Evolutionary conservation across 1,140 invertebrate species (phyloP).

Genomic region (Caenorhabditis latens): DNA sequence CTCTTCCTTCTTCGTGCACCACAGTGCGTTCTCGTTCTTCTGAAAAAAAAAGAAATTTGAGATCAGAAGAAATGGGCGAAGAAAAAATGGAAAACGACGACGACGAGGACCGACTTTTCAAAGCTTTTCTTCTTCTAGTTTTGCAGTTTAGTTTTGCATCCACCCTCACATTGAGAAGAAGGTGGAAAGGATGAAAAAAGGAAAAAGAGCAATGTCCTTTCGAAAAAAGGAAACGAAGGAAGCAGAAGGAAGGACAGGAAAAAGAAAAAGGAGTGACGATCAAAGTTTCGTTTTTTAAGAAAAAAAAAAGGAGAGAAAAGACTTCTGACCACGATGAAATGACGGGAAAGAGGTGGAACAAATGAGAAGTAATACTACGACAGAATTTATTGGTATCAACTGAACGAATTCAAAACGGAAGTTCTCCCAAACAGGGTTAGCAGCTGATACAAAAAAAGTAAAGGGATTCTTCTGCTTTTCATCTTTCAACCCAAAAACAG

Average conservation of each 20-base stretch:
- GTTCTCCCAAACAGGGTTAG: too few species aligned
- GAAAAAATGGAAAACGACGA: constrained; percentile 5
- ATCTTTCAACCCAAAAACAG: not conserved
- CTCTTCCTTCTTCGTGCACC: constrained; percentile 48
- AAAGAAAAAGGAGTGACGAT: constrained; percentile 19
- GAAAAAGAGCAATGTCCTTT: constrained; percentile 47
- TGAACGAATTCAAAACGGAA: too few species aligned
- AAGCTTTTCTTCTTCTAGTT: not conserved
- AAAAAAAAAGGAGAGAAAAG: not conserved
- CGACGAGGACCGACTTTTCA: not conserved
- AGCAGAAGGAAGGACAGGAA: not conserved
- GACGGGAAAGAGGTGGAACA: not conserved
- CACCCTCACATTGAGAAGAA: constrained; percentile 44
- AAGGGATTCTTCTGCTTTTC: not conserved
- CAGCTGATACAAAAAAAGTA: too few species aligned
- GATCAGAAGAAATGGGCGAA: constrained; percentile 22
- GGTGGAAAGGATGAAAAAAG: not conserved
- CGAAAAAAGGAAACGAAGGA: not conserved
- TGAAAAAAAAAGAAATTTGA: constrained; percentile 51
- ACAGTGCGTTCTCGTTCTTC: constrained; percentile 55
- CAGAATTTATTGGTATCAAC: too few species aligned
- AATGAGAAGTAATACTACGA: not conserved
- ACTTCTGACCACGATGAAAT: constrained; percentile 22
- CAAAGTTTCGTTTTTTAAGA: constrained; percentile 51
- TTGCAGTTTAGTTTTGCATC: constrained; percentile 49